phyloP scores from a whole-genome alignment of 2,888 invertebrate genomes.

The Dasypolia templi region DNA sequence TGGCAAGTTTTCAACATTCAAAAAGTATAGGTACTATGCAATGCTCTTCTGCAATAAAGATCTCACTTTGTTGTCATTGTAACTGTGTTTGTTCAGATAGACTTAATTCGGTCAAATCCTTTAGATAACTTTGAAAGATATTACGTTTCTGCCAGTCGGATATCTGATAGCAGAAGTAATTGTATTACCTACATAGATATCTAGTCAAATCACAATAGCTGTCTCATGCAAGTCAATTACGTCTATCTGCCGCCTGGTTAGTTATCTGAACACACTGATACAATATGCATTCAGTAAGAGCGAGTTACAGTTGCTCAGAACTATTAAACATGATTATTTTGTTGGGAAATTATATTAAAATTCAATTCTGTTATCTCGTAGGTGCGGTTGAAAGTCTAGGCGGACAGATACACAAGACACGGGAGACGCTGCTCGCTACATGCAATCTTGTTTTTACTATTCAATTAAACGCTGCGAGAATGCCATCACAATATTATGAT shows the following conservation, averaged over 20 bases:
- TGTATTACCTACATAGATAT: constrained; percentile 70
- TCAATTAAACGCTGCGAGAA: constrained; percentile 54
- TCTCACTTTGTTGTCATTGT: constrained; percentile 68
- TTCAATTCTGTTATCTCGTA: constrained; percentile 77
- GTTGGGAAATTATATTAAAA: constrained; percentile 81
- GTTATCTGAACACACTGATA: constrained; percentile 83
- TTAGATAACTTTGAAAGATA: constrained; percentile 43
- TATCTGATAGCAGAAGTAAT: constrained; percentile 67
- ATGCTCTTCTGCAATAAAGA: constrained; percentile 73
- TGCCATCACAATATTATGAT: constrained; percentile 54
- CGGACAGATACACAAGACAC: constrained; percentile 51
- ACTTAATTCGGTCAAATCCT: constrained; percentile 43
- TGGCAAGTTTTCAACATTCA: constrained; percentile 81
- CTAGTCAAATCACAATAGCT: constrained; percentile 85
- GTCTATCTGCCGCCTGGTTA: constrained; percentile 88
- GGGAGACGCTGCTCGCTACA: constrained; percentile 55
- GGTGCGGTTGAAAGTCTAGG: constrained; percentile 65
- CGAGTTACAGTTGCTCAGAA: constrained; percentile 81
- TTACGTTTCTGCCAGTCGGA: constrained; percentile 44
- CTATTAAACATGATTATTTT: constrained; percentile 83
- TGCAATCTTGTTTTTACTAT: constrained; percentile 63
- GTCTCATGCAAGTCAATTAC: constrained; percentile 89
- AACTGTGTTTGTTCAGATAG: constrained; percentile 20
- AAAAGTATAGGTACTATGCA: constrained; percentile 67
- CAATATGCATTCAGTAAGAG: constrained; percentile 84